Evolutionary conservation across 1,140 invertebrate genomes (phyloP).

Genomic region (Drosophila kikkawai): DNA sequence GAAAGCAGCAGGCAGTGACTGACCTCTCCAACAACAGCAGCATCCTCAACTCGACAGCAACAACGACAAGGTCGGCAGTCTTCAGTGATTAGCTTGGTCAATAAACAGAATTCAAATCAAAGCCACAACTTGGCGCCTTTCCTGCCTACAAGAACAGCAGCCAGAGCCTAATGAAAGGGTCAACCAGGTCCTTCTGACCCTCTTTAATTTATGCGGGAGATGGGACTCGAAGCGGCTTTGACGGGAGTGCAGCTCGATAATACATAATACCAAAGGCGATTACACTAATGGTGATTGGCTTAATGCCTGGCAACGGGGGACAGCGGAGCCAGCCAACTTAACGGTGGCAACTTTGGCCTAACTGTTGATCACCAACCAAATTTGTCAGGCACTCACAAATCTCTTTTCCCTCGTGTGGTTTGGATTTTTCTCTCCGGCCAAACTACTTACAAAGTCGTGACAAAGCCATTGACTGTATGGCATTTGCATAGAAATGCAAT

Average conservation of each 20-base stretch:
- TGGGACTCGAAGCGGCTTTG: conserved; percentile 43
- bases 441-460: conserved; percentile 82
- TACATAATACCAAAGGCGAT: conserved; percentile 78
- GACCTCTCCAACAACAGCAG: neutral
- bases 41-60: conserved; percentile 1
- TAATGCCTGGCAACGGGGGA: conserved; percentile 53
- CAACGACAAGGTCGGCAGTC: conserved; percentile 6
- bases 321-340: conserved; percentile 41
- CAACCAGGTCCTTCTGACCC: conserved; percentile 49
- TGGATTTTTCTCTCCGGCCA: conserved; percentile 28
- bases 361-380: conserved; percentile 75
- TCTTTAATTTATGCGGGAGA: conserved; percentile 68
- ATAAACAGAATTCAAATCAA: conserved; percentile 58
- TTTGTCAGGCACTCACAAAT: conserved; percentile 55
- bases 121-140: conserved; percentile 61
- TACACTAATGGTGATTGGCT: conserved; percentile 82
- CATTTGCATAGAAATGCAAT: conserved; percentile 82
- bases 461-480: conserved; percentile 81
- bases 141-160: conserved; percentile 14
- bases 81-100: conserved; percentile 60
- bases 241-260: conserved; percentile 54
- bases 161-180: conserved; percentile 16
- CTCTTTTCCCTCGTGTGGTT: conserved; percentile 38
- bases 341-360: conserved; percentile 73
- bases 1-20: neutral